Evolutionary conservation across 2,888 invertebrate genomes (phyloP), one percentile per base, ranked within the genome.

Genomic region (Lordiphosa andalusiaca): DNA sequence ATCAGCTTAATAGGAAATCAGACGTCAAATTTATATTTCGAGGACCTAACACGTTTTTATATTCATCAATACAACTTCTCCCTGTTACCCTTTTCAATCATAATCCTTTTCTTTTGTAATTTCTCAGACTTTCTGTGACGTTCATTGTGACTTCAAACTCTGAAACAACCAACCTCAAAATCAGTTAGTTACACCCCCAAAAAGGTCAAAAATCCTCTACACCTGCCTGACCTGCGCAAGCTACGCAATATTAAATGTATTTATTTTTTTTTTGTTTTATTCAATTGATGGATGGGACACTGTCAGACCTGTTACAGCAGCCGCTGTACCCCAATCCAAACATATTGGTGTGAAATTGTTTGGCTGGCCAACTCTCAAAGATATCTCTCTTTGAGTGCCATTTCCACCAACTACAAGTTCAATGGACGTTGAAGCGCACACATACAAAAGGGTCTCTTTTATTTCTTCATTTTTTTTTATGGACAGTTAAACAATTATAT

Each of bases 401-500:
- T 55, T 48, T 19, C 36, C 35, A 60, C 53, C 42, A 13, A 35
- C 59, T 37, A n/a, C 16, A 67, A 81, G 84, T 81, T 80, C 84
- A 81, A 73, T 76, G 84, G 58, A 73, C 71, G 47, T 36, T 13
- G 52, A 42, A 49, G 44, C 39, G 38, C 35, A 48, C 48, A 35
- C 61, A 55, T 25, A 64, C 54, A 61, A 70, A 81, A 77, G 84
- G 84, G 84, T 81, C 68, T 73, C 57, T 71, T 77, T 77, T 60
- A 68, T 66, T 62, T 67, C 64, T 75, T 65, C 65, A 76, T 62
- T 73, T 78, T 76, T 62, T 73, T 78, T 76, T 80, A 68, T 78
- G 77, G 74, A 67, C 71, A 81, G 77, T 81, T 76, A 63, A 76
- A 73, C 71, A 83, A 81, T 78, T 76, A 73, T 57, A 71, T 78